phyloP scores from a whole-genome alignment of 2,888 invertebrate genomes.

The Cryptophagus acutangulus region DNA sequence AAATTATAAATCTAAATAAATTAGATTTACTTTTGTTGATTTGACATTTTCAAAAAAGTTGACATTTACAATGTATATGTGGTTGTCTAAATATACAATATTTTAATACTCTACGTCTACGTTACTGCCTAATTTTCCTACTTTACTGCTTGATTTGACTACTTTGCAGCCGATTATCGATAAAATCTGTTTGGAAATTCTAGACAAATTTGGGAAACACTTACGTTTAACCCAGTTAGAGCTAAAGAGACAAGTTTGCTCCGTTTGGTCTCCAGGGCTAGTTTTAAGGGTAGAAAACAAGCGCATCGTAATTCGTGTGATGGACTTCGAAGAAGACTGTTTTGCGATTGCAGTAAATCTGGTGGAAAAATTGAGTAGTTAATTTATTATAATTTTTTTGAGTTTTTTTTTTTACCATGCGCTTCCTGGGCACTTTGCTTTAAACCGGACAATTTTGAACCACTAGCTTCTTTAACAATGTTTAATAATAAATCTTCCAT shows the following conservation, averaged over 20 bases:
- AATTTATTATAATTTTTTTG: conserved; percentile 3
- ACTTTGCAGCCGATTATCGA: too few species aligned
- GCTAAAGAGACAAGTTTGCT: conserved; percentile 80
- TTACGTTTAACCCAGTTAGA: conserved; percentile 84
- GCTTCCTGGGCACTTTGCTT: conserved; percentile 83
- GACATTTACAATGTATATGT: too few species aligned
- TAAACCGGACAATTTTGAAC: conserved; percentile 68
- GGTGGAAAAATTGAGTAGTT: conserved; percentile 25
- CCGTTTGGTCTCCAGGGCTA: conserved; percentile 81
- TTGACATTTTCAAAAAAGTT: too few species aligned
- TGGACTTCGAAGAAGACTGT: conserved; percentile 66
- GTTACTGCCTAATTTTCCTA: too few species aligned
- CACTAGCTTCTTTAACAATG: conserved; percentile 78
- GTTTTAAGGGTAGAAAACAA: conserved; percentile 79
- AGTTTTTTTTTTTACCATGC: conserved; percentile 58
- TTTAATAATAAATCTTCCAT: conserved; percentile 87
- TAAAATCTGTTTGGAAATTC: too few species aligned
- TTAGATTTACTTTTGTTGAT: conserved; percentile 9
- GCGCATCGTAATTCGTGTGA: conserved; percentile 79
- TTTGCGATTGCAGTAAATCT: conserved; percentile 80
- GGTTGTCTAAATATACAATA: too few species aligned
- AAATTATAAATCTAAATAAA: not conserved
- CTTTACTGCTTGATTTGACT: too few species aligned
- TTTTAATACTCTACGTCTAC: too few species aligned
- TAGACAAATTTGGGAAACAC: conserved; percentile 37